Evolutionary conservation across 2,113 vertebrate species (phyloP).

Genomic region (Pangasianodon hypophthalmus): DNA sequence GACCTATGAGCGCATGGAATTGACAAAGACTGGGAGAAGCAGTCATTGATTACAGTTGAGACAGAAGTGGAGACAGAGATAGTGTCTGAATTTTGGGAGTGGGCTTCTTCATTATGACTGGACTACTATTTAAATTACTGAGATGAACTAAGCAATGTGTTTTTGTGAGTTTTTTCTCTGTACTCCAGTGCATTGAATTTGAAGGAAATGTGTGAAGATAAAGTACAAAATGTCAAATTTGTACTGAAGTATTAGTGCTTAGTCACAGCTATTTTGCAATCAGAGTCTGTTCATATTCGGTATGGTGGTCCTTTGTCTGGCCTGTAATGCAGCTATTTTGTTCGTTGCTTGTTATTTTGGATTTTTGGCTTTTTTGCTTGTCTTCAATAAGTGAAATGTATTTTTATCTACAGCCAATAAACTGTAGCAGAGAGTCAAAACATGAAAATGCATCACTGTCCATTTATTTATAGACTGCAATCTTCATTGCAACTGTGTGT

Average conservation of each 20-base stretch:
- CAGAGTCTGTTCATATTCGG: neutral
- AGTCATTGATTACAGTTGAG: neutral
- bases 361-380: neutral
- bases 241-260: neutral
- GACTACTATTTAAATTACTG: constrained; percentile 1
- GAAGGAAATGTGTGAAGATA: neutral
- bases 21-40: constrained; percentile 24
- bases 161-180: neutral
- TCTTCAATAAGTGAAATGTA: neutral
- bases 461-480: neutral
- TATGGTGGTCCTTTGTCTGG: neutral
- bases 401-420: neutral
- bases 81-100: neutral
- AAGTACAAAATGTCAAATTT: neutral
- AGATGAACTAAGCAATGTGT: constrained; percentile 5
- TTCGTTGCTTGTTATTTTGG: neutral
- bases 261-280: neutral
- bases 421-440: neutral
- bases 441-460: neutral
- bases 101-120: neutral
- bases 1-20: neutral
- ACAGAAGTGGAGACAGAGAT: constrained; percentile 5
- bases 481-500: neutral
- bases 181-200: neutral
- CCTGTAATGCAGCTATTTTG: neutral